phyloP scores from a whole-genome alignment of 2,888 invertebrate genomes.

The Ryuthela nishihirai region DNA sequence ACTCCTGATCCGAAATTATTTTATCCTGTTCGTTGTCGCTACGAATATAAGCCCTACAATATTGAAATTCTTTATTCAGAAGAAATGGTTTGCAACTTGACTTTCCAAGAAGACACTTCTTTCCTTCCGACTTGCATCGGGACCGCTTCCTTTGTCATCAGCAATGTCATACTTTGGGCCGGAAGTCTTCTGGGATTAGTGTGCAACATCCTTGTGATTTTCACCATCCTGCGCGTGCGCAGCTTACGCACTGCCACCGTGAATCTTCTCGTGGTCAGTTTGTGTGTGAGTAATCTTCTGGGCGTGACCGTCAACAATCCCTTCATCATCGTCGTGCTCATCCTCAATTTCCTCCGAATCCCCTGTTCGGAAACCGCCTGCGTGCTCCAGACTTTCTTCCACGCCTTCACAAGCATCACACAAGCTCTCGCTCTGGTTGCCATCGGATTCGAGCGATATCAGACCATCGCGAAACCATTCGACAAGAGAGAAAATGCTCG shows the following conservation, averaged over 20 bases:
- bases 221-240: neutral
- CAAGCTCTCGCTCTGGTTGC: constrained; percentile 16
- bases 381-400: constrained; percentile 8
- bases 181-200: neutral
- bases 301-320: neutral
- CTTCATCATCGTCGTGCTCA: neutral
- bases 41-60: no score
- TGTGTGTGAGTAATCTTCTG: neutral
- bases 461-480: constrained; percentile 17
- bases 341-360: neutral
- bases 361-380: neutral
- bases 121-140: no score
- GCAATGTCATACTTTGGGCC: neutral
- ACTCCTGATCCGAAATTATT: no score
- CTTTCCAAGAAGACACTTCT: no score
- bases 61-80: no score
- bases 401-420: constrained; percentile 6
- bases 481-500: constrained; percentile 11
- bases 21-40: no score
- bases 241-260: neutral
- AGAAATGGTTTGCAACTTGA: no score
- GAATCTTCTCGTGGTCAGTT: neutral
- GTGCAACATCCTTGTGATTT: neutral
- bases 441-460: constrained; percentile 23
- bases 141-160: no score